Percentiles rank a stretch among this genome's conserved stretches.
These are phyloP conservation scores for Dromiciops gliroides DNA, from an alignment of 2,113 vertebrate species.

Conservation along the genomic window DNA sequence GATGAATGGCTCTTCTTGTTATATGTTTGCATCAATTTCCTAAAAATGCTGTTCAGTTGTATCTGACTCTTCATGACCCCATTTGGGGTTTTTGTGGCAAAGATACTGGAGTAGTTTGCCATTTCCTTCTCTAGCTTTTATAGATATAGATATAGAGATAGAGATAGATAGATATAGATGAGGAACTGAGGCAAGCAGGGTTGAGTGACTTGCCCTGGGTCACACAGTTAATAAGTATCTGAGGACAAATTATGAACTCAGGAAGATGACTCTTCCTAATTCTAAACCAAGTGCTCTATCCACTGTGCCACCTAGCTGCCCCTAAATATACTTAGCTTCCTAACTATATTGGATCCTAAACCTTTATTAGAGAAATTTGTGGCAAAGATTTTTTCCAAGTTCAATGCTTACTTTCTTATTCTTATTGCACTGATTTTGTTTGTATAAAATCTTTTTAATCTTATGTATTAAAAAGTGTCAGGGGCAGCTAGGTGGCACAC, in stretches of 20 bases:
- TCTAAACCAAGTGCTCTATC: background rate
- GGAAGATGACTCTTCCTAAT: background rate
- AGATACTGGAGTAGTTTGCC: background rate
- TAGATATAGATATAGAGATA: too few relatives aligned
- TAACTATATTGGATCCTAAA: background rate
- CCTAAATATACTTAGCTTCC: background rate
- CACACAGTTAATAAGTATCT: background rate
- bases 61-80: background rate
- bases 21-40: background rate
- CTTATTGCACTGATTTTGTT: background rate
- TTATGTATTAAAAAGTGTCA: background rate
- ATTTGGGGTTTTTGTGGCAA: too few relatives aligned
- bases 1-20: background rate
- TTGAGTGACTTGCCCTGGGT: background rate
- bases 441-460: background rate
- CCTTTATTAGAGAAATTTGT: background rate
- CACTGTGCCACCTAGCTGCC: background rate
- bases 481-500: too few relatives aligned
- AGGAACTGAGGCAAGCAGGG: background rate
- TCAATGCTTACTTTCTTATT: background rate
- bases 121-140: too few relatives aligned
- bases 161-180: too few relatives aligned
- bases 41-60: background rate
- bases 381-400: background rate
- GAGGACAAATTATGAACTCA: background rate